Evolutionary conservation across 2,113 vertebrate species (phyloP).

Genomic region (Chionomys nivalis): DNA sequence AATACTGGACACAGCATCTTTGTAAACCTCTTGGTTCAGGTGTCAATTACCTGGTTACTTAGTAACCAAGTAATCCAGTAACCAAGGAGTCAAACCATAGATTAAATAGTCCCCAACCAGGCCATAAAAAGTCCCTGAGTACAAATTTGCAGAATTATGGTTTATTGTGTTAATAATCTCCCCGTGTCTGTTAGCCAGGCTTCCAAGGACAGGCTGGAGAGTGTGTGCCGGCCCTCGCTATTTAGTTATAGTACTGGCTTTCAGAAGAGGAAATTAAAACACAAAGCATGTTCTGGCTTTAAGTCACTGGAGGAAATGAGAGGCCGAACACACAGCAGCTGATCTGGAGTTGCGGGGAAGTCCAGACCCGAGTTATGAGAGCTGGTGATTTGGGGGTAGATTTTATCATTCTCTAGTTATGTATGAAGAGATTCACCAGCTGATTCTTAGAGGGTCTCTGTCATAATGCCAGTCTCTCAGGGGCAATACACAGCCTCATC

Average conservation of each 20-base stretch:
- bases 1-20: conserved; percentile 72
- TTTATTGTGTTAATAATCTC: conserved; percentile 81
- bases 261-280: conserved; percentile 72
- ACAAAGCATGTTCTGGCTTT: conserved; percentile 14
- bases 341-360: not conserved
- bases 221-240: not conserved
- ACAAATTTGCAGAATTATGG: conserved; percentile 81
- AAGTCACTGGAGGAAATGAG: conserved; percentile 50
- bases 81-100: conserved; percentile 70
- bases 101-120: conserved; percentile 77
- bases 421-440: not conserved
- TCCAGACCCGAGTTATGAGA: not conserved
- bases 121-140: conserved; percentile 76
- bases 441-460: not conserved
- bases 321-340: not conserved
- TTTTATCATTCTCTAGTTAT: not conserved
- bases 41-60: conserved; percentile 78
- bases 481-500: not conserved
- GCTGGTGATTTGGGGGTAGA: not conserved
- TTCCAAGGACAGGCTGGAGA: conserved; percentile 10
- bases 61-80: conserved; percentile 74
- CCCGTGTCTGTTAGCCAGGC: conserved; percentile 56
- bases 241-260: conserved; percentile 49
- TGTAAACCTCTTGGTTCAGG: conserved; percentile 71
- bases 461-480: not conserved